phyloP scores from a whole-genome alignment of 2,797 vertebrate genomes.

The Chrosomus eos region DNA sequence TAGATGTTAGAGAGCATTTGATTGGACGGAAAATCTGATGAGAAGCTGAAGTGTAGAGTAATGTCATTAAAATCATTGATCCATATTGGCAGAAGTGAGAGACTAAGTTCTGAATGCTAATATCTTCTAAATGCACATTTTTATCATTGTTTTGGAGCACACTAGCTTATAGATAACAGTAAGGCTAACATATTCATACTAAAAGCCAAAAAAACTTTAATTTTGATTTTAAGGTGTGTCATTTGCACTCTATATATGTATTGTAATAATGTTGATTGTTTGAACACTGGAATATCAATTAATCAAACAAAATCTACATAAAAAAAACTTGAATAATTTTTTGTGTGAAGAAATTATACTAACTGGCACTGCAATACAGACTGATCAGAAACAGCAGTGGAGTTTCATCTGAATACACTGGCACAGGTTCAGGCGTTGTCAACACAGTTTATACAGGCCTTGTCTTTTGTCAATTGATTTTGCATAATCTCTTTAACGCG shows the following conservation, averaged over 20 bases:
- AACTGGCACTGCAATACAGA: not conserved
- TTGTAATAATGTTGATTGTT: not conserved
- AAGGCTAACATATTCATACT: too few species aligned
- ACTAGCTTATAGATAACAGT: too few species aligned
- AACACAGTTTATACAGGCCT: constrained; percentile 18
- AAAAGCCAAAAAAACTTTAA: too few species aligned
- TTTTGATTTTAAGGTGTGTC: not conserved
- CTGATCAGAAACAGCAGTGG: not conserved
- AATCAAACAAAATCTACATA: not conserved
- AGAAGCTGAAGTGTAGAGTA: too few species aligned
- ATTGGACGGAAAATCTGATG: too few species aligned
- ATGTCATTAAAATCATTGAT: too few species aligned
- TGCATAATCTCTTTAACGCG: constrained; percentile 30
- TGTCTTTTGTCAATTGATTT: constrained; percentile 38
- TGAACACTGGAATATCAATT: not conserved
- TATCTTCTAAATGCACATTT: too few species aligned
- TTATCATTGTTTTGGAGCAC: too few species aligned
- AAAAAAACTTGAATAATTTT: not conserved
- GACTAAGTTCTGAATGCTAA: too few species aligned
- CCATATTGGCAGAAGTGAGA: too few species aligned
- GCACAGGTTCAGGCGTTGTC: constrained; percentile 1
- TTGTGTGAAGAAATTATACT: not conserved
- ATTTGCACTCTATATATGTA: not conserved
- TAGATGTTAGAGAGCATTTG: too few species aligned
- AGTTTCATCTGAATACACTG: not conserved